These are phyloP conservation scores for Quiscalus mexicanus DNA, from an alignment of 2,113 vertebrate species.

Conservation along the genomic window DNA sequence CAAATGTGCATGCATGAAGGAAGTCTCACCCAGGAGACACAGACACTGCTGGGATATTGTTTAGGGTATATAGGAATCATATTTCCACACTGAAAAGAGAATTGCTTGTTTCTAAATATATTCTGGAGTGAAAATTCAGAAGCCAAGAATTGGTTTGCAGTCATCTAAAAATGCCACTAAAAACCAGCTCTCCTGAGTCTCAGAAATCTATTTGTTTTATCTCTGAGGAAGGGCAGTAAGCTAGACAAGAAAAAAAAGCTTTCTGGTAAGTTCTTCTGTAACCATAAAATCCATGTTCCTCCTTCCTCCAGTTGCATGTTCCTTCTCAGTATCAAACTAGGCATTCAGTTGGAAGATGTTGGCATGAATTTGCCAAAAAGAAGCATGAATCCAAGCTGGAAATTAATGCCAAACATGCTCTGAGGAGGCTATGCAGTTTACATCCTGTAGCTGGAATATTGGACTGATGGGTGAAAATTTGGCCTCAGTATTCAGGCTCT, in stretches of 20 bases:
- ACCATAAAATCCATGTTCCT: neutral
- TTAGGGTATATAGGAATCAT: neutral
- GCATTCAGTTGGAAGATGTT: neutral
- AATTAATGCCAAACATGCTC: fast-evolving
- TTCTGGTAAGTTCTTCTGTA: neutral
- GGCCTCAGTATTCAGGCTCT: neutral
- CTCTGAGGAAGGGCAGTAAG: neutral
- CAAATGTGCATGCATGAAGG: neutral
- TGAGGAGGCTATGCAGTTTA: neutral
- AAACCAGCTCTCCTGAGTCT: neutral
- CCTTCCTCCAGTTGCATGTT: neutral
- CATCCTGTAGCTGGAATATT: neutral
- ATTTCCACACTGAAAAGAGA: neutral
- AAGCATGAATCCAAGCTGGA: neutral
- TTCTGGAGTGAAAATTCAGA: neutral
- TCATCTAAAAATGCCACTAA: neutral
- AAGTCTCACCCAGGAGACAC: neutral
- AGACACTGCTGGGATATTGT: neutral
- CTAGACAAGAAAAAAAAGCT: neutral
- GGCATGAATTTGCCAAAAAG: neutral
- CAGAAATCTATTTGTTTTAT: neutral
- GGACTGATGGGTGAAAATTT: neutral
- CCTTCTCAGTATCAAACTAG: neutral
- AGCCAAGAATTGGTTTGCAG: neutral
- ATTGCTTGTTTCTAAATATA: neutral